Conservation (phyloP, 2,888 invertebrate genomes). For the Rhaphigaster nebulosa region DNA sequence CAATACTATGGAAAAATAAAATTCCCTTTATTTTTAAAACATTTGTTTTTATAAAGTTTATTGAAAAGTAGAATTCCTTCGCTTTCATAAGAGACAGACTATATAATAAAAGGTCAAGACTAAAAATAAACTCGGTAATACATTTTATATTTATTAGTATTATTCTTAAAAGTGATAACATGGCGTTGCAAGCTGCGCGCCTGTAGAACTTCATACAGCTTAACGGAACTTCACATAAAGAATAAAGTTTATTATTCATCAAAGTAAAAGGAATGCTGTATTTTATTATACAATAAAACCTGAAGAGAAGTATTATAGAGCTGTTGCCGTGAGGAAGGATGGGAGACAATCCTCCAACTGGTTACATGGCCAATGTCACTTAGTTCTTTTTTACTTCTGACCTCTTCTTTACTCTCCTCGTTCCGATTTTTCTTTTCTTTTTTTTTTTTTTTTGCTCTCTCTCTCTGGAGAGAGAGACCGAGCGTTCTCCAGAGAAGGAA, state of each 20-base stretch:
- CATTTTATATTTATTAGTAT: background rate
- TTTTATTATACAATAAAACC: conserved; percentile 16
- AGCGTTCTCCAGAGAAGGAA: background rate
- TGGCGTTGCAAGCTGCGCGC: background rate
- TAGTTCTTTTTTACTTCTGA: background rate
- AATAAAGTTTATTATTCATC: conserved; percentile 30
- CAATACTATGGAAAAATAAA: too few relatives aligned
- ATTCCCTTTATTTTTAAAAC: too few relatives aligned
- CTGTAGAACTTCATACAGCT: background rate
- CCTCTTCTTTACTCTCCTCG: conserved; percentile 25
- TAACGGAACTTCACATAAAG: background rate
- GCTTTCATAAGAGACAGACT: background rate
- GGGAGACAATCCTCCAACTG: background rate
- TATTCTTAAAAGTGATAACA: background rate
- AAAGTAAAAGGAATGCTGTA: background rate
- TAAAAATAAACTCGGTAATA: background rate
- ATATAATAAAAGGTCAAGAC: background rate
- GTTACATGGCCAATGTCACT: conserved; percentile 50
- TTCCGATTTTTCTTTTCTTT: conserved; percentile 34
- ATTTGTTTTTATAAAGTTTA: background rate
- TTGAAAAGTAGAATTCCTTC: background rate
- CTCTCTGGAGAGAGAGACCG: background rate
- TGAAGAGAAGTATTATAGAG: conserved; percentile 8
- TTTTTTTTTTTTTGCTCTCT: conserved; percentile 10
- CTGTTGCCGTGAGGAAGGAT: background rate